These are phyloP conservation scores for Schizaphis graminum DNA, from an alignment of 2,888 invertebrate genomes.

Conservation along the genomic window DNA sequence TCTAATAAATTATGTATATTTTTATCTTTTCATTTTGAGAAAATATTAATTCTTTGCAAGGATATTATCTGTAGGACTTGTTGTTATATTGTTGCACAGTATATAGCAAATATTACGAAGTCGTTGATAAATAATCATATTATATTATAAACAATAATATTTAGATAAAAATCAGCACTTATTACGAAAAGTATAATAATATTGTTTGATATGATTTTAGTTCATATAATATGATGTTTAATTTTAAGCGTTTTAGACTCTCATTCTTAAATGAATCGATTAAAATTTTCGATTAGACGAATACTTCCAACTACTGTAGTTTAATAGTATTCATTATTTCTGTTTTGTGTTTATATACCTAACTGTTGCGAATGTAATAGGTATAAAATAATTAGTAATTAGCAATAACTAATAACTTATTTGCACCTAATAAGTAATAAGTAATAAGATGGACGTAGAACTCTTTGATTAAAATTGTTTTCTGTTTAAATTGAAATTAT, in stretches of 20 bases:
- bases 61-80: background rate
- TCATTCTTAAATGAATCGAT: background rate
- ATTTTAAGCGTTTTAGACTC: background rate
- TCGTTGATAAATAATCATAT: background rate
- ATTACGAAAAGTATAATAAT: background rate
- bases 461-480: background rate
- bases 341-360: background rate
- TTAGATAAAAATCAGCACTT: background rate
- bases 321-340: background rate
- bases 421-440: too few species aligned
- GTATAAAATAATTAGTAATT: too few species aligned
- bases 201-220: background rate
- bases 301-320: background rate
- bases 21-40: background rate
- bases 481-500: background rate
- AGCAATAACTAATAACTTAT: too few species aligned
- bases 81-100: background rate
- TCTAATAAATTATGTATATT: background rate
- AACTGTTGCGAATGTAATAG: background rate
- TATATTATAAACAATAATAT: background rate
- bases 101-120: background rate
- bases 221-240: background rate
- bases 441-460: background rate
- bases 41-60: background rate
- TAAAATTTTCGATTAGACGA: background rate